These are phyloP conservation scores for Toxotes jaculatrix DNA, from an alignment of 2,113 vertebrate species.

Conservation along the genomic window DNA sequence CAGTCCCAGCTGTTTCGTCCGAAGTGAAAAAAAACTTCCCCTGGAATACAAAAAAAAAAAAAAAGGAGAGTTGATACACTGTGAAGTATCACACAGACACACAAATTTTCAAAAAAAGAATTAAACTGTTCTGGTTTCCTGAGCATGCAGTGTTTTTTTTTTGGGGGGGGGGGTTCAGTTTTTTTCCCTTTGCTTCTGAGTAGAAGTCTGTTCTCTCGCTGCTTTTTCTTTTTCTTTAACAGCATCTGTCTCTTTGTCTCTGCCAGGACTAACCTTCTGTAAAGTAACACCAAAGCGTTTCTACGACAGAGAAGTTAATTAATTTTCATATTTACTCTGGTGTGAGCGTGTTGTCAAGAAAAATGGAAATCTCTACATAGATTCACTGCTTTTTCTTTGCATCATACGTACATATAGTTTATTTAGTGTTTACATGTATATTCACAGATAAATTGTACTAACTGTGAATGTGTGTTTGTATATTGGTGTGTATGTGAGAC, in stretches of 20 bases:
- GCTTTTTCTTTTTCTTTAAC: neutral
- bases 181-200: neutral
- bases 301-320: neutral
- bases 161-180: no score
- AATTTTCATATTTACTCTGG: neutral
- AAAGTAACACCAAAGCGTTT: neutral
- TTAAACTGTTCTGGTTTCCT: neutral
- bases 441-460: neutral
- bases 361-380: neutral
- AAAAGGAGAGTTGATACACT: no score
- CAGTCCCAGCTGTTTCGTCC: no score
- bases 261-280: constrained; percentile 8
- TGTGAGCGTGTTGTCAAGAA: neutral
- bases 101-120: neutral
- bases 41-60: no score
- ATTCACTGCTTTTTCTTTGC: neutral
- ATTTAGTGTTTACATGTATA: neutral
- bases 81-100: neutral
- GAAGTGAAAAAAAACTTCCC: no score
- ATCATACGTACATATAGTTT: neutral
- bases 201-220: constrained; percentile 12
- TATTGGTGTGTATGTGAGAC: neutral
- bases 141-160: no score
- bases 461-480: neutral
- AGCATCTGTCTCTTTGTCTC: constrained; percentile 21